Base-by-base conservation (phyloP, 2,113 vertebrate genomes). In the Gnathonemus longibarbis region DNA sequence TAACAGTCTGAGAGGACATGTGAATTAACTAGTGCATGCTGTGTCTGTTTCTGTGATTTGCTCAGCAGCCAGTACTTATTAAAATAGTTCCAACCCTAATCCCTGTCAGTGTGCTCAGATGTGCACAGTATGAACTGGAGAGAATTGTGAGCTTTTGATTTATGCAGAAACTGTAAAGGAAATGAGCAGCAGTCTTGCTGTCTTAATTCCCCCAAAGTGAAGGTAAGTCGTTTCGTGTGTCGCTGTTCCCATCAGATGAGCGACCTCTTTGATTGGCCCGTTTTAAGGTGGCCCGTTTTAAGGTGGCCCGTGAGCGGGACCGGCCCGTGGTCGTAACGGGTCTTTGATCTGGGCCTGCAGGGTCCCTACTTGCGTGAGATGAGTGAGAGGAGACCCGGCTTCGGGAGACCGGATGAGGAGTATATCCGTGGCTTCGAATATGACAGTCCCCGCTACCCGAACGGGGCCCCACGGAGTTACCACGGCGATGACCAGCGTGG, bases 281-380 rank as follows among this genome's bases (percentile, higher is more conserved):
- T 42, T 45, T 83, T 35, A 19, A 46, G 77, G 31, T 7, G 80
- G 5, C 15, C 80, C 15, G 6, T 42, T 45, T 83, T 83, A 19
- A 46, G 77, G 31, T 7, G 80, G 5, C 15, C 80, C 5, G 6
- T 84, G 39, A 84, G 80, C 4, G 6, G 4, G 15, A 45, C 77
- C 5, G 31, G 70, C 15, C 19, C 8, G 1, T 17, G 13, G 13
- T 6, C 6, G 1, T 24, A 46, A 48, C 42, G 3, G 13, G 5
- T 84, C 83, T 84, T 24, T 84, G 45, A 48, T 48, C 19, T 42
- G 17, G 91, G 3, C 17, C 92, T 91, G 88, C 90, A 95, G 94
- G 92, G 94, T 50, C 92, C 91, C 0, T 90, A 93, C 89, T 92
- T 92, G 21, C 92, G 94, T 84, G 92, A 94, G 27, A 92, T 94